Evolutionary conservation across 2,113 vertebrate genomes (phyloP).

Genomic region (Sander lucioperca): DNA sequence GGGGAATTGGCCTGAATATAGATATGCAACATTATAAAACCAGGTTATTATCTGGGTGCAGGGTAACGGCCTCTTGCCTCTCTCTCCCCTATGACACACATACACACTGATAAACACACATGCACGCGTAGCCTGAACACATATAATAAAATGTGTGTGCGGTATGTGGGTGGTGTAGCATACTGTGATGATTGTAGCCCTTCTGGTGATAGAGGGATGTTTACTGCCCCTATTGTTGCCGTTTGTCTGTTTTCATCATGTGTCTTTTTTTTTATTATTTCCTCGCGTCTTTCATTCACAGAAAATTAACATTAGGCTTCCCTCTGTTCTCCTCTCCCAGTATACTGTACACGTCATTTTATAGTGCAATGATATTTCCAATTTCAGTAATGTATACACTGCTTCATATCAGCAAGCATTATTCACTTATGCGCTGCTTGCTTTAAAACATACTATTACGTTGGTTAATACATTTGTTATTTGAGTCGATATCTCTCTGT

Average conservation of each 20-base stretch:
- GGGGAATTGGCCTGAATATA: constrained; percentile 85
- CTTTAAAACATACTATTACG: constrained; percentile 60
- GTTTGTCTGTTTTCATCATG: constrained; percentile 51
- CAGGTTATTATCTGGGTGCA: constrained; percentile 85
- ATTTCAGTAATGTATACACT: constrained; percentile 57
- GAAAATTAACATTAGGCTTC: constrained; percentile 61
- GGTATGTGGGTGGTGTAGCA: constrained; percentile 47
- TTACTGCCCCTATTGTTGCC: constrained; percentile 42
- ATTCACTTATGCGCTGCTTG: constrained; percentile 63
- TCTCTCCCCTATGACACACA: constrained; percentile 61
- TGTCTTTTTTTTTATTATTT: constrained; percentile 57
- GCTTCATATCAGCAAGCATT: constrained; percentile 64
- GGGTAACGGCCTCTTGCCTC: constrained; percentile 80
- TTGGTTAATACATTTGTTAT: constrained; percentile 58
- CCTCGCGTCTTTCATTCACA: constrained; percentile 54
- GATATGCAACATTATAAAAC: constrained; percentile 86
- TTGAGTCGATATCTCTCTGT: constrained; percentile 43
- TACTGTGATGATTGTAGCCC: constrained; percentile 64
- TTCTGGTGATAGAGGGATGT: constrained; percentile 66
- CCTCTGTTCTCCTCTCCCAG: constrained; percentile 16
- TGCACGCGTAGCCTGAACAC: constrained; percentile 31
- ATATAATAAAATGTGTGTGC: constrained; percentile 56
- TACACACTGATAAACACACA: constrained; percentile 58
- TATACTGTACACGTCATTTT: constrained; percentile 65
- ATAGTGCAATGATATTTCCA: constrained; percentile 66